Conservation (phyloP, 2,113 vertebrate species). For the Glaucidium brasilianum region DNA sequence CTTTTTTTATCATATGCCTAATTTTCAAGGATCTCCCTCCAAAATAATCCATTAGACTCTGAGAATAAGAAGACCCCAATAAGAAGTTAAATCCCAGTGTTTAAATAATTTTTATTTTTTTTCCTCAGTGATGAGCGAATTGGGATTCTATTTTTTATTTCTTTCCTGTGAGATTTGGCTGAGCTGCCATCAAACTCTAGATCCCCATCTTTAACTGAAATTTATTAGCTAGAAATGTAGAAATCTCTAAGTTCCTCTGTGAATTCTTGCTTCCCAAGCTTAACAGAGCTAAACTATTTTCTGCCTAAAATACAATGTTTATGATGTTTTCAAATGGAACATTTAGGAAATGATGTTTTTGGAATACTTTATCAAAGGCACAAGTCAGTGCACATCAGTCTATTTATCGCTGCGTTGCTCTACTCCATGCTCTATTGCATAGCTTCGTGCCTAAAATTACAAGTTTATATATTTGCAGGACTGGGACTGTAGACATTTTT, state of each 20-base stretch:
- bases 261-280: background rate
- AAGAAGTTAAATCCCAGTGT: background rate
- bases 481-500: background rate
- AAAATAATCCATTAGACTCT: background rate
- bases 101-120: background rate
- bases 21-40: background rate
- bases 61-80: background rate
- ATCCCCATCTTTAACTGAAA: background rate
- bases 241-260: background rate
- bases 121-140: background rate
- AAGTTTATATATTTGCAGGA: background rate
- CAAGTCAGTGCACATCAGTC: background rate
- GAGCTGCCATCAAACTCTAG: background rate
- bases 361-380: background rate
- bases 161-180: background rate
- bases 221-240: background rate
- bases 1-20: background rate
- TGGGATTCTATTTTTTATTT: background rate
- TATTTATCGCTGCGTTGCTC: background rate
- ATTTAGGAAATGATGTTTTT: background rate
- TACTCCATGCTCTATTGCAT: background rate
- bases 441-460: background rate
- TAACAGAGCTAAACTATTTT: background rate
- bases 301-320: background rate
- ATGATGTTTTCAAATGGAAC: background rate